A percentile compares a stretch with the other conserved stretches of the same genome.
These are phyloP conservation scores for Conistra vaccinii DNA, from an alignment of 2,888 invertebrate species.

Conservation along the genomic window DNA sequence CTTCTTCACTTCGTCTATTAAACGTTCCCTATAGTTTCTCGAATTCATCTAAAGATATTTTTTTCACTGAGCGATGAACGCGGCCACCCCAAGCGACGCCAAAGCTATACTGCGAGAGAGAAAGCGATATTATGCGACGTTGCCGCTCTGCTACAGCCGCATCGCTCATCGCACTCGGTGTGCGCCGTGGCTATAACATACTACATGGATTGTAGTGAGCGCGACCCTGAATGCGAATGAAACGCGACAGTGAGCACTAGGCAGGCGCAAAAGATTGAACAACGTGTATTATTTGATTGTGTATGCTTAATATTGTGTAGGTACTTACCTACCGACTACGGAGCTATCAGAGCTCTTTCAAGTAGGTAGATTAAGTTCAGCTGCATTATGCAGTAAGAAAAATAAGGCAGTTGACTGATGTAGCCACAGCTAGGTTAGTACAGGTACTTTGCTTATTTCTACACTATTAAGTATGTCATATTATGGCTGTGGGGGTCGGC, in stretches of 20 bases:
- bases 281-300: not conserved
- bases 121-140: constrained; percentile 78
- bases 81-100: constrained; percentile 77
- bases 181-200: constrained; percentile 66
- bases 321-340: not conserved
- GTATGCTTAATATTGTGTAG: no score
- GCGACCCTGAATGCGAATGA: constrained; percentile 13
- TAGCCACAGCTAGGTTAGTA: no score
- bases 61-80: constrained; percentile 59
- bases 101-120: constrained; percentile 85
- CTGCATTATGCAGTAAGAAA: no score
- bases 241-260: not conserved
- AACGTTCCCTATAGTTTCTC: constrained; percentile 78
- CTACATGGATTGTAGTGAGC: not conserved
- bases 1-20: constrained; percentile 87
- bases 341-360: no score
- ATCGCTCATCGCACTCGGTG: constrained; percentile 80
- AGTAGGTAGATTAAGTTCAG: no score
- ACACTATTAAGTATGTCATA: no score
- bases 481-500: no score
- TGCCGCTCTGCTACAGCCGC: constrained; percentile 77
- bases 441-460: no score
- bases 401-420: no score
- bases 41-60: constrained; percentile 68
- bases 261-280: not conserved